A percentile compares a stretch with the other conserved stretches of the same genome.
Evolutionary conservation across 2,113 vertebrate genomes (phyloP).

Genomic region (Calidris pugnax): DNA sequence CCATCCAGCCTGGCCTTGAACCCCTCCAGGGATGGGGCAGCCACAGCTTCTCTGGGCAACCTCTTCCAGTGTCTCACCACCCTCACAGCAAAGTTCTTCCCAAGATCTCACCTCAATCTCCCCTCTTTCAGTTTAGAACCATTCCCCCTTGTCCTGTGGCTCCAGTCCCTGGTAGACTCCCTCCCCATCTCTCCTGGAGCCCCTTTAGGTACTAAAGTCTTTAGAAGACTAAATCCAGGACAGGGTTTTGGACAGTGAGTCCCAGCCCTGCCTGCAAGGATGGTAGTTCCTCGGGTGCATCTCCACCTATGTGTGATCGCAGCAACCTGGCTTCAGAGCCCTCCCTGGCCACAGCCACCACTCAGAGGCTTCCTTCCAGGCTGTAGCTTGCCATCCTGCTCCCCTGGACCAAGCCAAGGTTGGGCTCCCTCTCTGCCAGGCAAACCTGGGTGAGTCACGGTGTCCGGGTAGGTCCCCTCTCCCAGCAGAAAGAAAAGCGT

Average conservation of each 20-base stretch:
- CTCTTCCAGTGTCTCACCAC: no score
- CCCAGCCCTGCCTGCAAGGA: not conserved
- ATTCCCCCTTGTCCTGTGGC: no score
- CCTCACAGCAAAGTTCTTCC: no score
- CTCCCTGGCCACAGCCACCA: not conserved
- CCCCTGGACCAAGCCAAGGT: no score
- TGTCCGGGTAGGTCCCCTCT: not conserved
- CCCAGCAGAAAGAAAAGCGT: not conserved
- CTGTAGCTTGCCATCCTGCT: not conserved
- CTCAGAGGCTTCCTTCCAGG: not conserved
- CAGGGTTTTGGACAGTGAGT: not conserved
- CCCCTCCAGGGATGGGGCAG: no score
- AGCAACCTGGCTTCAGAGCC: not conserved
- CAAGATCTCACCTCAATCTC: no score
- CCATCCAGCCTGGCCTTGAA: no score
- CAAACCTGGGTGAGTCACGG: not conserved
- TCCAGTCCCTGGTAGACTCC: no score
- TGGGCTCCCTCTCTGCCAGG: not conserved
- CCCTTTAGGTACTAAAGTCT: no score
- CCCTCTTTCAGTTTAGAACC: no score
- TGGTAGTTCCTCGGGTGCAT: not conserved
- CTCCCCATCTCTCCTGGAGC: no score
- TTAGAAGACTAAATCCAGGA: not conserved
- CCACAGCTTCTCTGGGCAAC: no score
- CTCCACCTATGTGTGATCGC: rapidly evolving